These are phyloP conservation scores for Enteromius radiatus DNA, from an alignment of 2,797 vertebrate genomes.

Conservation along the genomic window DNA sequence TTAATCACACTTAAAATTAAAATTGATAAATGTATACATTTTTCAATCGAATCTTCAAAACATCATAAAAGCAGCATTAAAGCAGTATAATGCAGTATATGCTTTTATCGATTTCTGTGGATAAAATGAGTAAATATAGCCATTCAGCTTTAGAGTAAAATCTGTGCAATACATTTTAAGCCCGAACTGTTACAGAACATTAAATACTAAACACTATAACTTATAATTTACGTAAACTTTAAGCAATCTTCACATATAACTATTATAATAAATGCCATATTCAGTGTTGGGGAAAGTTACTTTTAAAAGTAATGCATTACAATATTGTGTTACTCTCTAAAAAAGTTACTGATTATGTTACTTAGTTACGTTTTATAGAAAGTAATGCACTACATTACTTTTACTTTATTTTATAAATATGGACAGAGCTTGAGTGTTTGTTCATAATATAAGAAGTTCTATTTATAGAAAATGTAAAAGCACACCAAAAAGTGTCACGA, in stretches of 20 bases:
- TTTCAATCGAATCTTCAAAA: neutral
- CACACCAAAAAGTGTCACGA: too few species aligned
- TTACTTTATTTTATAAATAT: too few species aligned
- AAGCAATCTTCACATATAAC: neutral
- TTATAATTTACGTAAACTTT: neutral
- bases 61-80: neutral
- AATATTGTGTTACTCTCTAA: too few species aligned
- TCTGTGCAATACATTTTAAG: neutral
- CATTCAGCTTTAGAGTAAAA: neutral
- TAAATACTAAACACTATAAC: neutral
- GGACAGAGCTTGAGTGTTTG: too few species aligned
- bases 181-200: neutral
- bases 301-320: too few species aligned
- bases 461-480: too few species aligned
- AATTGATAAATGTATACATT: neutral
- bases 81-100: neutral
- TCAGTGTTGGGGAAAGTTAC: too few species aligned
- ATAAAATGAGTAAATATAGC: neutral
- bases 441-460: too few species aligned
- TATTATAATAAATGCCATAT: neutral
- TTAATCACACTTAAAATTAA: neutral
- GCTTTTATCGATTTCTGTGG: neutral
- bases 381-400: too few species aligned
- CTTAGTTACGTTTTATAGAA: too few species aligned
- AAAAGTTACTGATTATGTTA: too few species aligned